A percentile compares a stretch with the other conserved stretches of the same genome.
phyloP scores from a whole-genome alignment of 2,888 invertebrate genomes.

The Nemoura dubitans region DNA sequence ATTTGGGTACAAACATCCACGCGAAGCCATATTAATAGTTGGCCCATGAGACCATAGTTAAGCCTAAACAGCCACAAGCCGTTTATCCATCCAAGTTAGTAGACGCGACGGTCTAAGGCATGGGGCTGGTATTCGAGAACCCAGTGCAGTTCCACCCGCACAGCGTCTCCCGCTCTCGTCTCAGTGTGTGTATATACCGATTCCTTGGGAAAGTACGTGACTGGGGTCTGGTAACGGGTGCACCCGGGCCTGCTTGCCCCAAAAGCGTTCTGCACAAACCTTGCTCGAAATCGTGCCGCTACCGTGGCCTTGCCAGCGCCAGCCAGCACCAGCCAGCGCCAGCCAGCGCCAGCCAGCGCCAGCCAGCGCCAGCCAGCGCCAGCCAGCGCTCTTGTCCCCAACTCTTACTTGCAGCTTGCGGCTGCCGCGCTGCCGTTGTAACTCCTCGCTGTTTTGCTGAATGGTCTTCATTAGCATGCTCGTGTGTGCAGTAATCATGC shows the following conservation, averaged over 20 bases:
- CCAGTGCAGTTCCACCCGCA: not conserved
- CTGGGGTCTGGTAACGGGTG: not conserved
- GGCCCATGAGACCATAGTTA: constrained; percentile 40
- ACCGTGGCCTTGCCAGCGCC: not conserved
- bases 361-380: not conserved
- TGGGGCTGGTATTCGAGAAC: not conserved
- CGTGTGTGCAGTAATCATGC: not conserved
- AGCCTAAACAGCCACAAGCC: constrained; percentile 40
- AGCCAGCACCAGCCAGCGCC: constrained; percentile 7
- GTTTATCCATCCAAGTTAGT: constrained; percentile 31
- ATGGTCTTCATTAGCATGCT: constrained; percentile 7
- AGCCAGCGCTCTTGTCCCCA: not conserved
- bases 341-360: not conserved
- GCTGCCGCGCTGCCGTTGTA: not conserved
- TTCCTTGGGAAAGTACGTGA: constrained; percentile 36
- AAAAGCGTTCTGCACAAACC: not conserved
- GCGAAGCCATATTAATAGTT: constrained; percentile 32
- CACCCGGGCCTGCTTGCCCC: not conserved
- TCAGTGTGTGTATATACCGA: constrained; percentile 29
- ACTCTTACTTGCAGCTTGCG: not conserved
- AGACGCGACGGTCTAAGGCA: not conserved
- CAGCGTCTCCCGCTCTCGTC: not conserved
- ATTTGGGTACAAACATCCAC: not conserved
- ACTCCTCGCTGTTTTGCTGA: not conserved
- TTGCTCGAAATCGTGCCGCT: not conserved